Evolutionary conservation across 2,797 vertebrate species (phyloP).

Genomic region (Lophotriccus pileatus): DNA sequence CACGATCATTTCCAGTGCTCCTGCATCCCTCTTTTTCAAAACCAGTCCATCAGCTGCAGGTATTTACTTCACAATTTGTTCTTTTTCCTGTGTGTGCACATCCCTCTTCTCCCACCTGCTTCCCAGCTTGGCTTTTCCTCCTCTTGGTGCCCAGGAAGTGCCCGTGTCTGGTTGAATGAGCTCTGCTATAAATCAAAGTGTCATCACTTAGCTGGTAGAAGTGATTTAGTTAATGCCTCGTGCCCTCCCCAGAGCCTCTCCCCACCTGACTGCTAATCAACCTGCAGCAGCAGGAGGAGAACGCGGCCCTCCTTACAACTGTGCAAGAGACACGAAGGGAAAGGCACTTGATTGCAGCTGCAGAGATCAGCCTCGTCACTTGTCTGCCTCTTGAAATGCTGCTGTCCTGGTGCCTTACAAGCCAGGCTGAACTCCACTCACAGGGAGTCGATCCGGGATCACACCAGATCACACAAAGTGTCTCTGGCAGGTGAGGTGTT

Average conservation of each 20-base stretch:
- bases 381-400: slow-evolving; percentile 10
- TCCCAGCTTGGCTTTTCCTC: slow-evolving; percentile 56
- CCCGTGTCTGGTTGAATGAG: slow-evolving; percentile 72
- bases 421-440: slow-evolving; percentile 25
- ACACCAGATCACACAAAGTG: slow-evolving; percentile 39
- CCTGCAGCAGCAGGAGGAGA: slow-evolving; percentile 72
- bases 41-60: background rate
- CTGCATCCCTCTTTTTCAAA: background rate
- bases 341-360: slow-evolving; percentile 60
- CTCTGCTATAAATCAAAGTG: slow-evolving; percentile 78
- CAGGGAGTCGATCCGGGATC: slow-evolving; percentile 59
- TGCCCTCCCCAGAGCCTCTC: slow-evolving; percentile 69
- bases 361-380: slow-evolving; percentile 61
- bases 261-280: slow-evolving; percentile 79
- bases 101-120: slow-evolving; percentile 49
- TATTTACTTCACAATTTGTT: slow-evolving; percentile 2
- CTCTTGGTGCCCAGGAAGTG: slow-evolving; percentile 65
- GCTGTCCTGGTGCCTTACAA: slow-evolving; percentile 26
- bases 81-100: background rate
- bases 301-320: background rate
- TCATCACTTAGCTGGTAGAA: slow-evolving; percentile 77
- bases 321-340: slow-evolving; percentile 38
- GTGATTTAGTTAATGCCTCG: slow-evolving; percentile 79
- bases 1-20: background rate
- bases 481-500: slow-evolving; percentile 25